A percentile compares a stretch with the other conserved stretches of the same genome.
phyloP scores from a whole-genome alignment of 2,113 vertebrate species.

The Charina bottae region DNA sequence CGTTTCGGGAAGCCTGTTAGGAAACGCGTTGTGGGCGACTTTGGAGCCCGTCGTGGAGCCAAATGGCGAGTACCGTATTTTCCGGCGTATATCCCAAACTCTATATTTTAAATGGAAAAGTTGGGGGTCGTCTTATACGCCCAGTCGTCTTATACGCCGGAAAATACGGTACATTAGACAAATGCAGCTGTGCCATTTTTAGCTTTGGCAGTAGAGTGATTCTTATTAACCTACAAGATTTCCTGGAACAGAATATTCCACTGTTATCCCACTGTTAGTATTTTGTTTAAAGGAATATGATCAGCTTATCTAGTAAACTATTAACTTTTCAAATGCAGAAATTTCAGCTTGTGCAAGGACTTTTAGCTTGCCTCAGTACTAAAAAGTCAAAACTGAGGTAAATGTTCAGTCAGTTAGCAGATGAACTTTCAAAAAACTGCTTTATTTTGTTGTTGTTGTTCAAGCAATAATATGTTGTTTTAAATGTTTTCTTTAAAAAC shows the following conservation, averaged over 20 bases:
- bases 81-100: no score
- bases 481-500: neutral
- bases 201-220: neutral
- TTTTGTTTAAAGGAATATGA: no score
- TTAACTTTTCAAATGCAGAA: neutral
- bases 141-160: no score
- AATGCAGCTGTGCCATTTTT: neutral
- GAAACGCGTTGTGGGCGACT: no score
- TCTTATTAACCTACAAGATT: neutral
- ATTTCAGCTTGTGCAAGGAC: neutral
- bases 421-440: neutral
- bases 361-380: neutral
- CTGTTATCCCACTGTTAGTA: neutral
- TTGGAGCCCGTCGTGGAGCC: no score
- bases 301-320: neutral
- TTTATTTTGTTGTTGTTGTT: neutral
- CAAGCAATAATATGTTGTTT: neutral
- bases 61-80: no score
- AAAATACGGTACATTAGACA: neutral
- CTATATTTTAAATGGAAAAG: no score
- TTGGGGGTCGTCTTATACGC: no score
- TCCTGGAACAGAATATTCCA: neutral
- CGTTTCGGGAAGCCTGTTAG: no score
- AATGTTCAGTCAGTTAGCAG: neutral
- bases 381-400: neutral